Evolutionary conservation across 1,140 invertebrate species (phyloP).

Genomic region (Trachymyrmex septentrionalis): DNA sequence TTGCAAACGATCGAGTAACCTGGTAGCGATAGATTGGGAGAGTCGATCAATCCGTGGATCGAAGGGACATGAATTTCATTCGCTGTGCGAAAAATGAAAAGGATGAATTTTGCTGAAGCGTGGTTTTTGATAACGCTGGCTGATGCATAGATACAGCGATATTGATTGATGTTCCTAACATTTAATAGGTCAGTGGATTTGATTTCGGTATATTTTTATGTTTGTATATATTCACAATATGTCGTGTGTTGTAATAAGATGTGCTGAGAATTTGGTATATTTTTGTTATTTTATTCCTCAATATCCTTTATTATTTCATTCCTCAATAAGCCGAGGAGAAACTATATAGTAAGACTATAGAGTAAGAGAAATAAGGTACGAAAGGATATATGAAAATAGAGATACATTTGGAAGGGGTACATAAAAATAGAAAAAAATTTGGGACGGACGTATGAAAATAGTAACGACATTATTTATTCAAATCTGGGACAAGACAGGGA

Average conservation of each 20-base stretch:
- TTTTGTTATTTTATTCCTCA: too few species aligned
- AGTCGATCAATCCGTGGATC: slow-evolving; percentile 56
- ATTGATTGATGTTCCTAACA: slow-evolving; percentile 30
- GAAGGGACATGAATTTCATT: slow-evolving; percentile 45
- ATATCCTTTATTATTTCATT: too few species aligned
- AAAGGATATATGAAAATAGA: too few species aligned
- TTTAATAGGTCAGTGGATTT: slow-evolving; percentile 49
- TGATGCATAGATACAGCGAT: slow-evolving; percentile 14
- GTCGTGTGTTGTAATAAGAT: neutral
- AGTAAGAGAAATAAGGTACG: neutral
- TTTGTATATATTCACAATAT: neutral
- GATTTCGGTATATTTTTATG: neutral
- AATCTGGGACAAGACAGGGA: neutral
- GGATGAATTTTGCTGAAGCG: slow-evolving; percentile 48
- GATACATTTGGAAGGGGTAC: too few species aligned
- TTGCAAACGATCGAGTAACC: slow-evolving; percentile 2
- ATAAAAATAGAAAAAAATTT: neutral
- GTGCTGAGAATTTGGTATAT: neutral
- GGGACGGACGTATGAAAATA: neutral
- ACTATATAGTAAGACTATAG: too few species aligned
- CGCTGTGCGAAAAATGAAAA: slow-evolving; percentile 33
- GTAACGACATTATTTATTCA: neutral
- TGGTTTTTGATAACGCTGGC: slow-evolving; percentile 29
- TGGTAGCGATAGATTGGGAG: neutral
- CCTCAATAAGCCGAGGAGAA: too few species aligned